Percentiles rank a stretch among this genome's conserved stretches.
phyloP scores from a whole-genome alignment of 2,797 vertebrate genomes.

The Mycteria americana region DNA sequence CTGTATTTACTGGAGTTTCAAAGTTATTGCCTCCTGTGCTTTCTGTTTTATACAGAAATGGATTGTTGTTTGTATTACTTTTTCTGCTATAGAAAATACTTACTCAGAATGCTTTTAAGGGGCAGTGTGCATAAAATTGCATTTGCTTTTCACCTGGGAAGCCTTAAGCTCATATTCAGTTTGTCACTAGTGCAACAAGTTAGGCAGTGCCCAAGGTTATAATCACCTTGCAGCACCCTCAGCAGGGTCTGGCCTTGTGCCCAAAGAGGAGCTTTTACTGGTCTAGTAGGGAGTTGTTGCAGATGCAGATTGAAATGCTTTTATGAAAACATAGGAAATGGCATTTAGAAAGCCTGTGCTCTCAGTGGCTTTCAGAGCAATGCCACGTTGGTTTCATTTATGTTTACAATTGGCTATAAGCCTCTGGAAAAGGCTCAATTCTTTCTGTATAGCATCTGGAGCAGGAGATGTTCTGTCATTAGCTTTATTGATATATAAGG shows the following conservation, averaged over 20 bases:
- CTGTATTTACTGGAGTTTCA: not conserved
- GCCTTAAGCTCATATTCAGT: not conserved
- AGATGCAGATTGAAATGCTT: not conserved
- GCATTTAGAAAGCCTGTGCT: not conserved
- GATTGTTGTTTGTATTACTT: not conserved
- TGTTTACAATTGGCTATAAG: not conserved
- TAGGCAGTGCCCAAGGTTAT: not conserved
- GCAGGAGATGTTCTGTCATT: not conserved
- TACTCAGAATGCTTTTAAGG: not conserved
- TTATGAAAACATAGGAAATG: constrained; percentile 4
- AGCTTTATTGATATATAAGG: not conserved
- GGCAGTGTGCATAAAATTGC: not conserved
- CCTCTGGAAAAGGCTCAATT: not conserved
- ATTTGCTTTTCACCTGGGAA: not conserved
- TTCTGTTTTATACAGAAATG: not conserved
- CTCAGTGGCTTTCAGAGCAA: not conserved
- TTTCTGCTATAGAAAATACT: not conserved
- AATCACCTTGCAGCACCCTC: not conserved
- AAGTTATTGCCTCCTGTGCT: not conserved
- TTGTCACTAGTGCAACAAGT: not conserved
- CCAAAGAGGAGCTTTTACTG: not conserved
- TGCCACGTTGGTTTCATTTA: not conserved
- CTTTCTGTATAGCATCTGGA: not conserved
- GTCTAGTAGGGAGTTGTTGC: not conserved
- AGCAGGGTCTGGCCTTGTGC: not conserved